Evolutionary conservation across 2,888 invertebrate genomes (phyloP).

Genomic region (Agonopterix subpropinquella): DNA sequence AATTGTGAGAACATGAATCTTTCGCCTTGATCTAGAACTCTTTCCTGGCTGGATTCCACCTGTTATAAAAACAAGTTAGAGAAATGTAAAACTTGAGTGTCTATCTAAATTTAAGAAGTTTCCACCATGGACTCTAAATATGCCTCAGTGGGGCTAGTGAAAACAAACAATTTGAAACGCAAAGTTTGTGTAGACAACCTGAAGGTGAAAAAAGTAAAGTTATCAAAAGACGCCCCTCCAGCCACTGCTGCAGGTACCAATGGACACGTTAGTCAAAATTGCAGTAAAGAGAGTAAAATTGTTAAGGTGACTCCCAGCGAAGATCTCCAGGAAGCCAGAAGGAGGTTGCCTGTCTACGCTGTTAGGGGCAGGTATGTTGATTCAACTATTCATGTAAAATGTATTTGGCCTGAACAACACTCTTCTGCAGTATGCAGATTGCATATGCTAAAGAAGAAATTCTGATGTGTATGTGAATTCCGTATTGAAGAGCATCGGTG

Average conservation of each 20-base stretch:
- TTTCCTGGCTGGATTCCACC: too few species aligned
- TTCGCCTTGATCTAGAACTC: too few species aligned
- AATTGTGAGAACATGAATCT: too few species aligned
- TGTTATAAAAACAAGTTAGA: too few species aligned
- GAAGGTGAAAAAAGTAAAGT: constrained; percentile 43
- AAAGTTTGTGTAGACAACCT: constrained; percentile 29
- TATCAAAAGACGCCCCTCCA: constrained; percentile 18
- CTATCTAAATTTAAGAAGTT: too few species aligned
- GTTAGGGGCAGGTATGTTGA: constrained; percentile 59
- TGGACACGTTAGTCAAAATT: constrained; percentile 7
- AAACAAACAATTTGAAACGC: constrained; percentile 32
- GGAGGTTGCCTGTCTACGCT: constrained; percentile 70
- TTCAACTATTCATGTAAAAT: neutral
- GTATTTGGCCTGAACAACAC: too few species aligned
- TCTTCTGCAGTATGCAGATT: too few species aligned
- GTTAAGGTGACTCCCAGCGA: constrained; percentile 19
- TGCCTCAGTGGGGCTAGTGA: constrained; percentile 36
- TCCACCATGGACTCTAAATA: constrained; percentile 63
- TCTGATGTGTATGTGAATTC: too few species aligned
- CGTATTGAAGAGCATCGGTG: too few species aligned
- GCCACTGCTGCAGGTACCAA: constrained; percentile 5
- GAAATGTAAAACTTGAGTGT: too few species aligned
- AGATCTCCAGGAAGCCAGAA: constrained; percentile 55
- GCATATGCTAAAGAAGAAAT: too few species aligned
- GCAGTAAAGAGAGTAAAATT: constrained; percentile 14